Base-by-base conservation (phyloP, 2,113 vertebrate species). In the Seriola aureovittata region DNA sequence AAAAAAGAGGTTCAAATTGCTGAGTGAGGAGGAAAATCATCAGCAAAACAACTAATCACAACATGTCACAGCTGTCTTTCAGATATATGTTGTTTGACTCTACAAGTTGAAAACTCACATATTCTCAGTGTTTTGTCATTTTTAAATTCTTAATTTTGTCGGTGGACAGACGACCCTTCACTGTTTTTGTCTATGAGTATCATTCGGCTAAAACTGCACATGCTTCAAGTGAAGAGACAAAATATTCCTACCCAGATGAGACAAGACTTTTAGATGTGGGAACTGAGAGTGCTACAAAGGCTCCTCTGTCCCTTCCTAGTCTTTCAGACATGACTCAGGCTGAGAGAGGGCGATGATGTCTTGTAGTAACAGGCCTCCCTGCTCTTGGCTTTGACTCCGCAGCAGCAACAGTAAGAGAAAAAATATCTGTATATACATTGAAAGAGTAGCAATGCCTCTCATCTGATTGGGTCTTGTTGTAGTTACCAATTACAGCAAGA, bases 271-370 rank as follows among this genome's bases (percentile, higher is more conserved):
- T 32, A 84, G 25, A 79, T 71, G 89, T 86, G 65, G 48, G 65
- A 86, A 64, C 40, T 8, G 48, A 34, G 65, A 71, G 80, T 4
- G 60, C 60, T 75, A 92, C 90, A 92, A 91, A 85, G 85, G n/a
- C 81, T 78, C 60, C 77, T 92, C 89, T 92, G 90, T 93, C 79
- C 63, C 42, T 78, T 78, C 64, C 74, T 73, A 38, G 25, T 60
- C 63, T 73, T 54, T 88, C 88, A 93, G 92, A 91, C 90, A 84
- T 93, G 91, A 93, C 82, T 90, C 90, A 90, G 86, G 88, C 88
- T 55, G 65, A 84, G 85, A 44, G 63, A 86, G 67, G 75, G 48
- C 81, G 82, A 84, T 79, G 85, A 85, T 72, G 86, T 91, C 85
- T 92, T 76, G 32, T 21, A 81, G 65, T 73, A 72, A 80, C 64